Evolutionary conservation across 1,140 invertebrate species (phyloP), one percentile per base, ranked within the genome.

Genomic region (Pararge aegeria): DNA sequence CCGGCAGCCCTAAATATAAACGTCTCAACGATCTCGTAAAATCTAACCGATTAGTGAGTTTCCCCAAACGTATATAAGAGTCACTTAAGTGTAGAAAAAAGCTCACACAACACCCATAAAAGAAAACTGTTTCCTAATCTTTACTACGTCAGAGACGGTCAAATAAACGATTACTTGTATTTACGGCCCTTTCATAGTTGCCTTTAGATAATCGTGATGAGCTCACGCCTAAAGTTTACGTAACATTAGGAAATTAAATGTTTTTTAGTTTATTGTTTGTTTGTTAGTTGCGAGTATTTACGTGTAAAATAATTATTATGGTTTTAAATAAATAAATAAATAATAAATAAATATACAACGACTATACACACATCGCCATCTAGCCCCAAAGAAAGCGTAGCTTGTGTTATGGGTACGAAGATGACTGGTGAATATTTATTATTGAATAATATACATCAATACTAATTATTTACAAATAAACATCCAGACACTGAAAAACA

Each of bases 31-130:
- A 18, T 16, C 38, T 40, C 38, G 13, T 40, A 40, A 40, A 40
- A 40, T 40, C 38, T 40, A 40, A 40, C 38, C 38, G 38, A 40
- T 40, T 40, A 40, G 38, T 40, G 13, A 40, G 13, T 9, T 40
- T 40, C 1, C 38, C 38, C 38, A 40, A 40, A 40, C 5, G 6
- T 40, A 40, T 40, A 16, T 40, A 40, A 9, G 13, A 40, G 38
- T 16, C 38, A 16, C 38, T 16, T 40, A 40, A 40, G 38, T 40
- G 38, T 40, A 40, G 13, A 40, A 40, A 40, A 40, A 40, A 40
- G 38, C 38, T 40, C 38, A 40, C 38, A 40, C 38, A 40, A 40
- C 38, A 40, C 38, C 38, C 38, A 40, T 40, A 40, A 40, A 40
- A 40, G 13, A 40, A 40, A 40, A 40, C 38, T 40, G 12, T 40